Percentiles rank a stretch among this genome's conserved stretches.
phyloP scores from a whole-genome alignment of 2,797 vertebrate species.

The Coregonus suidteri region DNA sequence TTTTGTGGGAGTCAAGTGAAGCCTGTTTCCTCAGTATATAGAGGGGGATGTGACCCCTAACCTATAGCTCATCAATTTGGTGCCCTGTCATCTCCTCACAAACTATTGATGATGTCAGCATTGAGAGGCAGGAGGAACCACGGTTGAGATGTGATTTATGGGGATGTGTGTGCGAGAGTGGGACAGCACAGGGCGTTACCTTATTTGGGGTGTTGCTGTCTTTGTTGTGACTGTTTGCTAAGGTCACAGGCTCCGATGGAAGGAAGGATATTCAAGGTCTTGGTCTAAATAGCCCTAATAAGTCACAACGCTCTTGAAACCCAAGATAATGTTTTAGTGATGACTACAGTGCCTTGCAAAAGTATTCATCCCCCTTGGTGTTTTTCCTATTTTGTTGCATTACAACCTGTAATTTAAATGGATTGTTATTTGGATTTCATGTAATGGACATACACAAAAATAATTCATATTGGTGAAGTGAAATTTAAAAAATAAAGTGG shows the following conservation, averaged over 20 bases:
- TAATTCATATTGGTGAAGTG: no score
- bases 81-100: constrained; percentile 60
- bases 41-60: constrained; percentile 66
- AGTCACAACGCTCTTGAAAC: background rate
- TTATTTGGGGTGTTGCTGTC: background rate
- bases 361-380: no score
- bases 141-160: background rate
- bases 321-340: background rate
- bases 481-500: no score
- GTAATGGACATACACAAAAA: no score
- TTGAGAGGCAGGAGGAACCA: constrained; percentile 29
- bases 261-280: constrained; percentile 29
- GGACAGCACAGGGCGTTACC: background rate
- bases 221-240: constrained; percentile 12
- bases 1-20: constrained; percentile 61
- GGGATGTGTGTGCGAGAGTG: background rate
- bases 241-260: background rate
- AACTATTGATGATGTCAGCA: constrained; percentile 50
- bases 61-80: constrained; percentile 72
- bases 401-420: no score
- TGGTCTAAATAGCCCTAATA: constrained; percentile 20
- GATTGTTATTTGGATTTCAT: no score
- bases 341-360: background rate
- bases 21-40: constrained; percentile 72
- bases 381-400: no score